A percentile compares a stretch with the other conserved stretches of the same genome.
Evolutionary conservation across 2,797 vertebrate genomes (phyloP).

Genomic region (Staurois parvus): DNA sequence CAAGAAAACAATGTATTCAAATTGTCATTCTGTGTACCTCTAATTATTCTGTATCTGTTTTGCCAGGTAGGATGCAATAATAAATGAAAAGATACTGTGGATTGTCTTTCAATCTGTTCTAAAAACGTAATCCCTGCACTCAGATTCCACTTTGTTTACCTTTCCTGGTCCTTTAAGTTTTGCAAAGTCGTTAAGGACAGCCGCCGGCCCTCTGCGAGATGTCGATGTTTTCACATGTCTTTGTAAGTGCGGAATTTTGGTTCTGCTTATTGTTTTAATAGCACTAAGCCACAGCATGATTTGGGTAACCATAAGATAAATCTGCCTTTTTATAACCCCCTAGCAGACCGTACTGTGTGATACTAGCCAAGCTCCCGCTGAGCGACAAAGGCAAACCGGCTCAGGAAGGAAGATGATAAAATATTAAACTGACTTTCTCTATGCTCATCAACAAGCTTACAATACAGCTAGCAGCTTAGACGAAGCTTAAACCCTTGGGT

Average conservation of each 20-base stretch:
- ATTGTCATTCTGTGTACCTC: too few species aligned
- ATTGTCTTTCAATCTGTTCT: not conserved
- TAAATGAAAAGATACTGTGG: not conserved
- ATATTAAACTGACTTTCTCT: slow-evolving; percentile 46
- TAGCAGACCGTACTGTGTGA: slow-evolving; percentile 35
- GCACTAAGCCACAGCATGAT: slow-evolving; percentile 37
- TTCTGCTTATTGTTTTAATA: slow-evolving; percentile 56
- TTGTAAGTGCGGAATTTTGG: slow-evolving; percentile 27
- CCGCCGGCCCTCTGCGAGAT: slow-evolving; percentile 19
- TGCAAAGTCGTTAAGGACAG: slow-evolving; percentile 38
- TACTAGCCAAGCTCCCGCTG: slow-evolving; percentile 38
- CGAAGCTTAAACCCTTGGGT: slow-evolving; percentile 10
- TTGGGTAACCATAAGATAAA: slow-evolving; percentile 42
- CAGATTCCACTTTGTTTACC: not conserved
- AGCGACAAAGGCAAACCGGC: slow-evolving; percentile 14
- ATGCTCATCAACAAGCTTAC: slow-evolving; percentile 32
- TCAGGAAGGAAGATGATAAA: slow-evolving; percentile 36
- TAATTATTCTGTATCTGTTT: too few species aligned
- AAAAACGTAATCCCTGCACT: slow-evolving; percentile 2
- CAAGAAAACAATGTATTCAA: too few species aligned
- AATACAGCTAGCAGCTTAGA: slow-evolving; percentile 38
- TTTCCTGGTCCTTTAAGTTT: slow-evolving; percentile 31
- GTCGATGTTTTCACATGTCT: slow-evolving; percentile 29
- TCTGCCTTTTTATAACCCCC: slow-evolving; percentile 49
- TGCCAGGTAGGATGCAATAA: not conserved